Conservation (phyloP, 1,140 invertebrate species). For the Sarcophaga peregrina region DNA sequence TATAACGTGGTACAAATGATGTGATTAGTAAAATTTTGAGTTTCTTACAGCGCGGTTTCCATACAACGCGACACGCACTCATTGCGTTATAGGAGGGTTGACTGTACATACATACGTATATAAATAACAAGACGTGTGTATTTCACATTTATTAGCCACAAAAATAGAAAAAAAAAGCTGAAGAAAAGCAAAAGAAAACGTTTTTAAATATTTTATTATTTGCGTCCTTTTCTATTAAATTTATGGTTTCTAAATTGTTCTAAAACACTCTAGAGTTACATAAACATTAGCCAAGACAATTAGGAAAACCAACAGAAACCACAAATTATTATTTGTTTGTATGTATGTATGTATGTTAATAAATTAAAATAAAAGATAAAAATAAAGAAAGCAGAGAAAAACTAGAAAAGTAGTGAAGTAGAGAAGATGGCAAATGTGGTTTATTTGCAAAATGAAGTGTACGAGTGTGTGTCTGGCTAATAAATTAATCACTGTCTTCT, state of each 20-base stretch:
- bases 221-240: constrained; percentile 16
- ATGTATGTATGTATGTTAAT: too few species aligned
- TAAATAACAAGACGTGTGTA: not conserved
- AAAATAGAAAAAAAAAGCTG: too few species aligned
- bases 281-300: not conserved
- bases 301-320: not conserved
- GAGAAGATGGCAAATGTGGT: not conserved
- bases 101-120: not conserved
- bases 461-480: not conserved
- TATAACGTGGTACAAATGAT: too few species aligned
- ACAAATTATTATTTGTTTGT: not conserved
- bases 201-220: not conserved
- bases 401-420: not conserved
- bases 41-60: too few species aligned
- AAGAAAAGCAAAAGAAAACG: too few species aligned
- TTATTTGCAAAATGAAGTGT: constrained; percentile 9
- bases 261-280: not conserved
- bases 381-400: too few species aligned
- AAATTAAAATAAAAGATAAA: too few species aligned
- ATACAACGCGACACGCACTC: too few species aligned
- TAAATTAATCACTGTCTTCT: not conserved
- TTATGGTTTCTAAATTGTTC: constrained; percentile 12
- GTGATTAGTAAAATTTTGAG: too few species aligned
- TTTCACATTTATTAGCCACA: too few species aligned
- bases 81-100: too few species aligned